Base-by-base conservation (phyloP, 2,113 vertebrate species). In the Pholis gunnellus region DNA sequence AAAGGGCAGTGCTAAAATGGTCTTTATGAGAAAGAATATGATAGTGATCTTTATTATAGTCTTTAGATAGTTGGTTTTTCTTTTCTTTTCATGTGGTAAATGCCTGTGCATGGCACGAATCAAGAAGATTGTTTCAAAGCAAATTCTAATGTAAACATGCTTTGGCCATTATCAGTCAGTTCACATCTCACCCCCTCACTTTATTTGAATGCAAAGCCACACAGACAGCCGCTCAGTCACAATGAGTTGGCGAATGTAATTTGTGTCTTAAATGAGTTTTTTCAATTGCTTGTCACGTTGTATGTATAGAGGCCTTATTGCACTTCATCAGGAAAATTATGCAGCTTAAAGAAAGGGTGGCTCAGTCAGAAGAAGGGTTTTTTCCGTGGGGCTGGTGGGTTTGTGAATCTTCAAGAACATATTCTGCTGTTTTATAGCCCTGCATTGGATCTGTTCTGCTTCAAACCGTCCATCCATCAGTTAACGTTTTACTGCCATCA, bases 291-390 rank as follows among this genome's bases (percentile, higher is more conserved):
- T 63, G 71, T 75, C 82, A 85, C 66, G 25, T 81, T 64, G 3
- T n/a, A 64, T 66, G 29, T 82, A 80, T 79, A 60, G 81, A 44
- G 54, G 67, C 38, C 46, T 20, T 25, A 57, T 59, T 72, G 71
- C 56, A 71, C 56, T 72, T 82, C 60, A 86, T 78, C 67, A 18
- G 75, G 67, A 71, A 76, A 84, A 79, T 82, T 36, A 72, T 38
- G 18, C 56, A 54, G 44, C 46, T 72, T 61, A 72, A 75, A 78
- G 52, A 42, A 63, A 25, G 20, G 44, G 64, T 57, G 66, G 54
- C 44, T 42, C 3, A n/a, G 22, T 78, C 29, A 38, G n/a, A 38
- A 10, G 38, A 34, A 61, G 52, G 22, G 64, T 31, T 29, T 80
- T 57, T 61, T 48, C 54, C 50, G 13, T 5, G 27, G 20, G 63